Base-by-base conservation (phyloP, 2,888 invertebrate species). In the Thera obeliscata region DNA sequence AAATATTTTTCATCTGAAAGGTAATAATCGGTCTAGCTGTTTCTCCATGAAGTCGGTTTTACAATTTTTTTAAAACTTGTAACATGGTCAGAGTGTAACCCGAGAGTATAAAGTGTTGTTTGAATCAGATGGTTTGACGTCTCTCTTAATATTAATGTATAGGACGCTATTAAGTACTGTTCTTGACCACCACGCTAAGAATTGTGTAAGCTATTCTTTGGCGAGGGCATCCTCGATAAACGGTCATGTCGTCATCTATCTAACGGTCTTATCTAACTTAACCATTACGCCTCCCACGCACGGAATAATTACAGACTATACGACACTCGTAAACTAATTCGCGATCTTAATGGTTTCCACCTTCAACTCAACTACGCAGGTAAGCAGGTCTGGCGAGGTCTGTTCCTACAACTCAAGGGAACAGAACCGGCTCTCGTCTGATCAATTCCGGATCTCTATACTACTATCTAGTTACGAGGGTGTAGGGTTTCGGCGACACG, bases 401-500 rank as follows among this genome's bases (percentile, higher is more conserved):
- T 65, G 38, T 60, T 64, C 56, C 64, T 63, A 66, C 64, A 56
- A 64, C 62, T 67, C 64, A 63, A 62, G 70, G 65, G 70, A 69
- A 69, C 73, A 76, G 72, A 81, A 81, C 85, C 82, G 81, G 82
- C 79, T 79, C 67, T 71, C 69, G 69, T 66, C 73, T 81, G 79
- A 84, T 84, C 83, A 81, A 81, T 82, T 83, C 83, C 84, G 81
- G 85, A 83, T 83, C 81, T 79, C 72, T 66, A 71, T 74, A 73
- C 69, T 65, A 70, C 77, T 87, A 82, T 88, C 83, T 79, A 71
- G 85, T 91, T 90, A 83, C 88, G 70, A 66, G 71, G 81, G 89
- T 91, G 80, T 91, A 79, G 75, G 75, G 87, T 91, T 88, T 83
- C 91, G 82, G 80, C 81, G 85, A 76, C 84, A 71, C 63, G 78